These are phyloP conservation scores for Lithophane ornitopus DNA, from an alignment of 2,888 invertebrate species.

Conservation along the genomic window DNA sequence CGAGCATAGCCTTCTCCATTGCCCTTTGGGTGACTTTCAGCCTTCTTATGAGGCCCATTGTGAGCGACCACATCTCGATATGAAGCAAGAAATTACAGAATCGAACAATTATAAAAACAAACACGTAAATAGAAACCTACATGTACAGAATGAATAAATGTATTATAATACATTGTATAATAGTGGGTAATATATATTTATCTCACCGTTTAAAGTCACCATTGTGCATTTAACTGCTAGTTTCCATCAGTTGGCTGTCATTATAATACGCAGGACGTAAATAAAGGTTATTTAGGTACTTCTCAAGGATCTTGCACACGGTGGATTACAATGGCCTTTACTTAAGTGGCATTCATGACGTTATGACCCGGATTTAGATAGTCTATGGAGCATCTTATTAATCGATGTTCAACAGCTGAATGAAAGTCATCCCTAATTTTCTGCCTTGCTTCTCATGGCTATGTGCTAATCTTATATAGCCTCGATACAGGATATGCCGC, in stretches of 20 bases:
- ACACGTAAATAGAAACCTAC: slow-evolving; percentile 11
- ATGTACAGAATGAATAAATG: slow-evolving; percentile 6
- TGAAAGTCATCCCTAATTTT: neutral
- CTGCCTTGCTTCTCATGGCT: neutral
- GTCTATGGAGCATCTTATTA: neutral
- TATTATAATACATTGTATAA: slow-evolving; percentile 19
- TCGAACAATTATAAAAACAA: slow-evolving; percentile 6
- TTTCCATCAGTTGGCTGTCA: slow-evolving; percentile 5
- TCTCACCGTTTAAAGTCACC: slow-evolving; percentile 17
- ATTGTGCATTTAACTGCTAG: slow-evolving; percentile 28
- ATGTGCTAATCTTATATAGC: neutral
- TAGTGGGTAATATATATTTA: slow-evolving; percentile 6
- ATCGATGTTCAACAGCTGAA: neutral
- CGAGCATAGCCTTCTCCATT: too few relatives aligned
- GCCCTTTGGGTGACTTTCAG: too few relatives aligned
- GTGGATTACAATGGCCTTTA: neutral
- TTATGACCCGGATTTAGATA: neutral
- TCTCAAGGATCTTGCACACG: slow-evolving; percentile 24
- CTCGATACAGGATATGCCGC: neutral
- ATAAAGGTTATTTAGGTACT: slow-evolving; percentile 7
- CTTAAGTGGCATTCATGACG: neutral
- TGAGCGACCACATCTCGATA: neutral
- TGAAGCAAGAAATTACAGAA: slow-evolving; percentile 12
- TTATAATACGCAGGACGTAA: slow-evolving; percentile 15
- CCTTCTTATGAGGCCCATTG: too few relatives aligned